These are phyloP conservation scores for Geodia barretti DNA, from an alignment of 37 sponge, comb jelly and placozoan species.

Conservation along the genomic window DNA sequence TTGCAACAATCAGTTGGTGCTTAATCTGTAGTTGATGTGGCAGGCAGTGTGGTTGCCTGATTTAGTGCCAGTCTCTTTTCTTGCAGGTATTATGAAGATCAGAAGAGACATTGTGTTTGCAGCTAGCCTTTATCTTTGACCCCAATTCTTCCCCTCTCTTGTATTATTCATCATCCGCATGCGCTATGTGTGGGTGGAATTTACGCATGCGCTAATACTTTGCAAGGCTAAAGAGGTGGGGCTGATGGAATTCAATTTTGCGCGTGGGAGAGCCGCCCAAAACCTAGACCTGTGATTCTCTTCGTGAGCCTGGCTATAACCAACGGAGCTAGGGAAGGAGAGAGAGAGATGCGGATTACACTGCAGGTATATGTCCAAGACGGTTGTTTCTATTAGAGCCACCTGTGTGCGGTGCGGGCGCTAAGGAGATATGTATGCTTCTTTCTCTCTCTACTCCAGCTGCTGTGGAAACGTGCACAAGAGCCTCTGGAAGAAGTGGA, in stretches of 20 bases:
- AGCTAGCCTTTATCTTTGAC: slow-evolving; percentile 94
- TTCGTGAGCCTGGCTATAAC: too few species aligned
- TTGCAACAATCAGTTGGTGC: too few species aligned
- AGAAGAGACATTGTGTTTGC: slow-evolving; percentile 99
- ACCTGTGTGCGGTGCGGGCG: too few species aligned
- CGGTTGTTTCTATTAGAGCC: background rate
- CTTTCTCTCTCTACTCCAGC: slow-evolving; percentile 11
- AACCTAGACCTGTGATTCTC: too few species aligned
- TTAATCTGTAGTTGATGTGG: too few species aligned
- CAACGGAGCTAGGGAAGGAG: too few species aligned
- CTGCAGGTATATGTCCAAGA: background rate
- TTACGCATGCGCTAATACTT: background rate
- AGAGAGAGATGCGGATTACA: background rate
- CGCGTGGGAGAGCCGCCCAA: background rate
- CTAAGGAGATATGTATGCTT: too few species aligned
- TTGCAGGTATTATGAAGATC: slow-evolving; percentile 85
- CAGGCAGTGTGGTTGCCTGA: too few species aligned
- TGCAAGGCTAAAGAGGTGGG: background rate
- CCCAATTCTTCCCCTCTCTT: background rate
- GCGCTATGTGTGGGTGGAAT: background rate
- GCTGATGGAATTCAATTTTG: background rate
- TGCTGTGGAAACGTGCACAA: slow-evolving; percentile 9
- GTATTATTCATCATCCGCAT: background rate
- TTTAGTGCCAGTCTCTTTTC: too few species aligned
- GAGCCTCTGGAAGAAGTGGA: slow-evolving; percentile 21